Percentiles rank a stretch among this genome's conserved stretches.
Conservation (phyloP, 2,113 vertebrate genomes). For the Platysteira castanea region DNA sequence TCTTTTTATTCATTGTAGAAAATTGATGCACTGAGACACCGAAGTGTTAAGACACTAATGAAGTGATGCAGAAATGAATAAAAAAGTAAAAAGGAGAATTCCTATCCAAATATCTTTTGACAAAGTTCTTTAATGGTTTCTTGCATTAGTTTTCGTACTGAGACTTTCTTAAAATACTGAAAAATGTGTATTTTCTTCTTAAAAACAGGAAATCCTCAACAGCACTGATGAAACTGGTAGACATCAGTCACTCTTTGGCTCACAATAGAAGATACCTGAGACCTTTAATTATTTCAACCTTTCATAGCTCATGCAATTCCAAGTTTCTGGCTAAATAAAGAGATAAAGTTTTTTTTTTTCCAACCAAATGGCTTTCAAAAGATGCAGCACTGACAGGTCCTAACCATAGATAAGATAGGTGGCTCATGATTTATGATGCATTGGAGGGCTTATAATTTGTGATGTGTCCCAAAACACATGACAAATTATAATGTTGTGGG, state of each 20-base stretch:
- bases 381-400: background rate
- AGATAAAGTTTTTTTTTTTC: background rate
- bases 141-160: background rate
- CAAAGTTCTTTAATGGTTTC: background rate
- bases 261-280: fast-evolving
- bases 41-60: fast-evolving
- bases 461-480: background rate
- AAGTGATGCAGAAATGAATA: background rate
- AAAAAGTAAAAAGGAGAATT: background rate
- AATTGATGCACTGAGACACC: background rate
- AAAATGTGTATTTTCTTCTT: background rate
- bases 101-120: background rate
- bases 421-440: background rate
- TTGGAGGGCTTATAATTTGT: background rate
- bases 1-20: background rate
- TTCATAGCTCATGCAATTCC: background rate
- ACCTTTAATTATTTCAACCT: background rate
- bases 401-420: background rate
- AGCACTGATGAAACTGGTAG: background rate
- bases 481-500: no score
- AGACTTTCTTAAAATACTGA: background rate
- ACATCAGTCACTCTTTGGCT: background rate
- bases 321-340: background rate
- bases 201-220: background rate
- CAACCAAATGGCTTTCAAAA: background rate